phyloP scores from a whole-genome alignment of 2,113 vertebrate species.

The Mormyrus lacerda region DNA sequence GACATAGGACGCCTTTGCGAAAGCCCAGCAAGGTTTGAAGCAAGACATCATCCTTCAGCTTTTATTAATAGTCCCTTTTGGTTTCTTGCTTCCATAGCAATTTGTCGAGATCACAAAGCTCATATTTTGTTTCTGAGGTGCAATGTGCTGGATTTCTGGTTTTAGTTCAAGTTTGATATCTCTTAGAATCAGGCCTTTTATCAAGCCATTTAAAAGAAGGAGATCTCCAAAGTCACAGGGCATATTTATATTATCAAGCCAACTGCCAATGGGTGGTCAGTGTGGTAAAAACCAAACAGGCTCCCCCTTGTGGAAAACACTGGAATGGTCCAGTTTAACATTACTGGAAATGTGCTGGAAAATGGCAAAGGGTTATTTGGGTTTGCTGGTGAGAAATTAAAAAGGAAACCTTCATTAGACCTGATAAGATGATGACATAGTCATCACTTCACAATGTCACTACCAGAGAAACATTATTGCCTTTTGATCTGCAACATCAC shows the following conservation, averaged over 20 bases:
- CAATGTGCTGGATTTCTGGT: neutral
- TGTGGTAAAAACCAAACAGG: neutral
- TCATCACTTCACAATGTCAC: neutral
- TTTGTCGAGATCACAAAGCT: neutral
- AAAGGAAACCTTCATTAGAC: neutral
- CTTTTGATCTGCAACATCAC: neutral
- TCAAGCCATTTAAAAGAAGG: neutral
- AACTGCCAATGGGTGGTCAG: neutral
- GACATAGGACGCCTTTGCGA: neutral
- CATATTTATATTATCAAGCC: neutral
- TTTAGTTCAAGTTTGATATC: neutral
- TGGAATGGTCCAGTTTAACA: neutral
- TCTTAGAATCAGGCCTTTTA: neutral
- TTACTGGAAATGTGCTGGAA: neutral
- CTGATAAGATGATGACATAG: neutral
- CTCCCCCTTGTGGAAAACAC: neutral
- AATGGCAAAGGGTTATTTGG: neutral
- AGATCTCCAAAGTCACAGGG: neutral
- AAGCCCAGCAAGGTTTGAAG: neutral
- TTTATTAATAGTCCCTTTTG: neutral
- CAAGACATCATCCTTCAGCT: neutral
- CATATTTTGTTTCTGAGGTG: neutral
- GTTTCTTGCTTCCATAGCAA: neutral
- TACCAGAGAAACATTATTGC: slow-evolving; percentile 1
- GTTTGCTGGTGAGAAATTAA: slow-evolving; percentile 4